Base-by-base conservation (phyloP, 1,140 invertebrate species). In the Papilio helenus region DNA sequence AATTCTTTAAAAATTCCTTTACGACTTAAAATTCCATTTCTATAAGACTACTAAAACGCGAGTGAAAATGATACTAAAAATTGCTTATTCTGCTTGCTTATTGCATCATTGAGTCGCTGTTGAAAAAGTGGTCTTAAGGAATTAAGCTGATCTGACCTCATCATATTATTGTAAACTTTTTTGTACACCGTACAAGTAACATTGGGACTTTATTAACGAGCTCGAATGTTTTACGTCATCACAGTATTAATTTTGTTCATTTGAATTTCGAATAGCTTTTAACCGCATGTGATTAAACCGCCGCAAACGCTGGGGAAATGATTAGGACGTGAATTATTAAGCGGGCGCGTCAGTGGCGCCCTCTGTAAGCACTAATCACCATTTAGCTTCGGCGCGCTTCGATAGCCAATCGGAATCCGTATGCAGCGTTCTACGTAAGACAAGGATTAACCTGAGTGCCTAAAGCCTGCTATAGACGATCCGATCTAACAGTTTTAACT, bases 311-410 rank as follows among this genome's bases (percentile, higher is more conserved):
- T 72, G 72, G 72, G 72, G 44, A 46, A 74, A 49, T 74, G 72
- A 74, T 74, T 74, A 51, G 72, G 14, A 26, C 72, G 42, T 42
- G 72, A 74, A 46, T 74, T 74, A 74, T 74, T 74, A 74, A 74
- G 34, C 72, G 5, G 42, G 39, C 72, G 39, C 72, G 23, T 10
- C 72, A 74, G 12, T 74, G 39, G 71, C 20, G 42, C n/a, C 20
- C 72, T 20, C 72, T 68, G 42, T 20, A 74, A 23, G 72, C 72
- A 51, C 39, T 74, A 74, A 74, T 74, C 39, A 74, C 72, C 72
- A 49, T 74, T 74, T 74, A 74, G 72, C 72, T 49, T 74, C 20
- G 49, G 20, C 72, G 39, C 20, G 42, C 72, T 26, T 20, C 44
- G 42, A 49, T 74, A 74, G 72, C 39, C 71, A 72, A 74, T 49